Evolutionary conservation across 2,888 invertebrate genomes (phyloP).

Genomic region (Luffia ferchaultella): DNA sequence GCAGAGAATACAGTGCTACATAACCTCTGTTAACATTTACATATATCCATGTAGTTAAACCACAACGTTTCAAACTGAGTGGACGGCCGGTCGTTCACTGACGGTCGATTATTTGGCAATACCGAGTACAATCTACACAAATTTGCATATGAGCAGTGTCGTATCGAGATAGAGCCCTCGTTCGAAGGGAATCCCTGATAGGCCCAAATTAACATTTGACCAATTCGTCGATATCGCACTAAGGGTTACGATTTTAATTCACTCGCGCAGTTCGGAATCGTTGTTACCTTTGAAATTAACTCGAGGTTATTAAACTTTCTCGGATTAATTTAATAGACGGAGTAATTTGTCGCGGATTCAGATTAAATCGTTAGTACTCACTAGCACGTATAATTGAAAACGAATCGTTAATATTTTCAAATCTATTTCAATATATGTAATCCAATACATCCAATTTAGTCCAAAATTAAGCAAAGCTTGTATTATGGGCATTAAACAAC

Average conservation of each 20-base stretch:
- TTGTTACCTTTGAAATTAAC: not conserved
- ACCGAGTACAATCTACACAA: slow-evolving; percentile 49
- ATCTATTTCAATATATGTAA: too few species aligned
- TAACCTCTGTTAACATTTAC: too few species aligned
- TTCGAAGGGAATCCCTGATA: not conserved
- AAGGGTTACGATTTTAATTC: slow-evolving; percentile 2
- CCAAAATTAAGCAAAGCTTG: too few species aligned
- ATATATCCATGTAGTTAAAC: too few species aligned
- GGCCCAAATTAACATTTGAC: slow-evolving; percentile 1
- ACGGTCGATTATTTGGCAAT: slow-evolving; percentile 46
- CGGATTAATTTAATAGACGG: not conserved
- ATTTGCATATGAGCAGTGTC: slow-evolving; percentile 54
- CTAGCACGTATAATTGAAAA: too few species aligned
- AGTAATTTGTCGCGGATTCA: not conserved
- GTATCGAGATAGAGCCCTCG: slow-evolving; percentile 32
- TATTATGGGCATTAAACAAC: too few species aligned
- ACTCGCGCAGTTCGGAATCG: not conserved
- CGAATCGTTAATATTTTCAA: not conserved
- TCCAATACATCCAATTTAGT: too few species aligned
- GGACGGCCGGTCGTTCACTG: slow-evolving; percentile 5
- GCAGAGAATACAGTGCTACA: too few species aligned
- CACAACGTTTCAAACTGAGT: too few species aligned
- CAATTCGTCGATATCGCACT: not conserved
- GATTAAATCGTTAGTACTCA: not conserved
- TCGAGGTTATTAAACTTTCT: not conserved